These are phyloP conservation scores for Lepidostoma basale DNA, from an alignment of 1,140 invertebrate genomes.

Conservation along the genomic window DNA sequence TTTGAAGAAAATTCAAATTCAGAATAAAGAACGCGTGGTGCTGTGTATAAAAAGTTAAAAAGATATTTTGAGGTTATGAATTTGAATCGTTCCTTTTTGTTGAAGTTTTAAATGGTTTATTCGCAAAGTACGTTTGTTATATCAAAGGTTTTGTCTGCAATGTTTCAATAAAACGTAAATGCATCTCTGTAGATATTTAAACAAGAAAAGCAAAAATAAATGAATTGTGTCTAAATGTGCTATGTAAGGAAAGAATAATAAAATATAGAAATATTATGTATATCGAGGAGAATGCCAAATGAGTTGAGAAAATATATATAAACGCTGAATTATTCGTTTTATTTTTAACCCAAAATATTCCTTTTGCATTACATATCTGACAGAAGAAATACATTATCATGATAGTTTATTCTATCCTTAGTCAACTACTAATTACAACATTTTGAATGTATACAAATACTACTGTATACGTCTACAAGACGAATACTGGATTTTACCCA, in stretches of 20 bases:
- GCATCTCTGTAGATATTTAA: conserved; percentile 28
- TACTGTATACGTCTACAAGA: too few species aligned
- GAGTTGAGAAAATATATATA: conserved; percentile 25
- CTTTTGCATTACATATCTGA: too few species aligned
- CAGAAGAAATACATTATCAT: background rate
- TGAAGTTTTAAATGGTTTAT: too few species aligned
- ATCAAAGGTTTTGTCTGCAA: too few species aligned
- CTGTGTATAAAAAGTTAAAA: background rate
- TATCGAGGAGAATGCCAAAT: conserved; percentile 33
- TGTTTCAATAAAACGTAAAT: conserved; percentile 14
- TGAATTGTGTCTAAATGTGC: conserved; percentile 34
- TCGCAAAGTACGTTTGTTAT: too few species aligned
- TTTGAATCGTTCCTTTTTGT: background rate
- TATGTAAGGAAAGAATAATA: conserved; percentile 28
- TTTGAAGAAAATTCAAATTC: background rate
- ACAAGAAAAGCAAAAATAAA: conserved; percentile 17
- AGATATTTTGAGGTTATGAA: background rate
- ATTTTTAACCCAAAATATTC: background rate
- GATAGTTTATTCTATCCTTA: background rate
- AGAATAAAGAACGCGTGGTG: background rate
- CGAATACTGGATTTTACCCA: too few species aligned
- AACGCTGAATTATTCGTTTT: conserved; percentile 12
- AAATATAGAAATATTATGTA: conserved; percentile 17
- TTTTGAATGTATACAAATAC: too few species aligned
- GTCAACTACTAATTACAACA: too few species aligned